These are phyloP conservation scores for Distichodus sexfasciatus DNA, from an alignment of 2,797 vertebrate genomes.

Conservation along the genomic window DNA sequence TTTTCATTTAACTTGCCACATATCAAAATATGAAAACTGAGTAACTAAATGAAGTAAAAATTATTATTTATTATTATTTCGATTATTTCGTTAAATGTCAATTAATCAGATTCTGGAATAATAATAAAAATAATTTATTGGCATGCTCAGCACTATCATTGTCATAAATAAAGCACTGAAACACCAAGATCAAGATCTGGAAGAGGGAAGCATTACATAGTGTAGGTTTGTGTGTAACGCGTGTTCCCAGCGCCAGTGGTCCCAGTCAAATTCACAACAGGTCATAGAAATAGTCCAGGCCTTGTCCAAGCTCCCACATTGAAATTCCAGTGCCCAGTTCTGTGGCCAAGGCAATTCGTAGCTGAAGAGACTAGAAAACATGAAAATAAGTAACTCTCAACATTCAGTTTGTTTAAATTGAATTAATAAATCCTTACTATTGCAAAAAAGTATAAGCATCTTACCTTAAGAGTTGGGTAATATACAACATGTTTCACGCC, in stretches of 20 bases:
- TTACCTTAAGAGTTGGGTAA: constrained; percentile 93
- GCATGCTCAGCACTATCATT: constrained; percentile 10
- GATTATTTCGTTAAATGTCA: too few species aligned
- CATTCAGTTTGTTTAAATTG: background rate
- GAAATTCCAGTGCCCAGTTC: constrained; percentile 92
- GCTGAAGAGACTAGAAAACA: constrained; percentile 85
- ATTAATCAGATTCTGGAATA: too few species aligned
- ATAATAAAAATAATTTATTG: constrained; percentile 37
- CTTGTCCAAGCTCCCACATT: constrained; percentile 98
- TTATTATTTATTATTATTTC: too few species aligned
- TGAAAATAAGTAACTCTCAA: constrained; percentile 8
- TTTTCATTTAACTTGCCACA: too few species aligned
- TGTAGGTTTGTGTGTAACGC: constrained; percentile 1
- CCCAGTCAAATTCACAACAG: constrained; percentile 74
- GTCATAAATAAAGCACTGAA: constrained; percentile 28
- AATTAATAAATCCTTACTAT: background rate
- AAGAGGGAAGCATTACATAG: constrained; percentile 9
- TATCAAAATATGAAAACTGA: too few species aligned
- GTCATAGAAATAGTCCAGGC: constrained; percentile 98
- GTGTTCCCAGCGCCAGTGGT: background rate
- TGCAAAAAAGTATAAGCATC: background rate
- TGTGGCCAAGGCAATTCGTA: constrained; percentile 84
- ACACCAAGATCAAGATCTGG: background rate
- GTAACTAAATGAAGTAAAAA: too few species aligned
- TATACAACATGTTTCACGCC: constrained; percentile 85